Evolutionary conservation across 2,797 vertebrate genomes (phyloP).

Genomic region (Chlorospingus semifuscus): DNA sequence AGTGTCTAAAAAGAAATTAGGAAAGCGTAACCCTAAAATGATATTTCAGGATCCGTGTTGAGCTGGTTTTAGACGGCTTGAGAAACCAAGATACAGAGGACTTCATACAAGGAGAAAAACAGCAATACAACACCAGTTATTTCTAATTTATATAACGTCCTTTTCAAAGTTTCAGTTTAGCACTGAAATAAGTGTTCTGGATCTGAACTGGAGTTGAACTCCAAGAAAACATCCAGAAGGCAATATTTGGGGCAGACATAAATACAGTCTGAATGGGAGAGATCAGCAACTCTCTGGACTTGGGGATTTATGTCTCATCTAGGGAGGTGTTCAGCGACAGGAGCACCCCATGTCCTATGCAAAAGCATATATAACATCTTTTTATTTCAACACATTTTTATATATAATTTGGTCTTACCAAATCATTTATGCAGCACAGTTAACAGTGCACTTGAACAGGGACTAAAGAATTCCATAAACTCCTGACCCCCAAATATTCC

Average conservation of each 20-base stretch:
- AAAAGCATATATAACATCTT: neutral
- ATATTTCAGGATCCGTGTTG: neutral
- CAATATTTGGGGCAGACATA: neutral
- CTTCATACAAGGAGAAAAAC: neutral
- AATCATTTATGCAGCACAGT: neutral
- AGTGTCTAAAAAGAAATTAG: neutral
- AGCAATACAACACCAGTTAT: neutral
- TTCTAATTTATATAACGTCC: neutral
- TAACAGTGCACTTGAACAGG: neutral
- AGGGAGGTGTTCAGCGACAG: rapidly evolving
- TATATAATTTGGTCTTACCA: neutral
- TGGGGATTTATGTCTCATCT: neutral
- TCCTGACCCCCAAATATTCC: neutral
- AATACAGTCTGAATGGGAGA: neutral
- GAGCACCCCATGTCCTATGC: neutral
- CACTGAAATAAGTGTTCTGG: neutral
- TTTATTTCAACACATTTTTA: neutral
- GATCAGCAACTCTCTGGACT: neutral
- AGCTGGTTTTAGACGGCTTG: neutral
- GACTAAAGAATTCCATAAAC: neutral
- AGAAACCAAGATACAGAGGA: neutral
- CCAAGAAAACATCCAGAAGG: neutral
- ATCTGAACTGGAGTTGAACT: neutral
- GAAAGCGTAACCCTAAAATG: neutral
- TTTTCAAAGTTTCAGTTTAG: neutral